Evolutionary conservation across 2,888 invertebrate species (phyloP).

Genomic region (Entomobrya multifasciata): DNA sequence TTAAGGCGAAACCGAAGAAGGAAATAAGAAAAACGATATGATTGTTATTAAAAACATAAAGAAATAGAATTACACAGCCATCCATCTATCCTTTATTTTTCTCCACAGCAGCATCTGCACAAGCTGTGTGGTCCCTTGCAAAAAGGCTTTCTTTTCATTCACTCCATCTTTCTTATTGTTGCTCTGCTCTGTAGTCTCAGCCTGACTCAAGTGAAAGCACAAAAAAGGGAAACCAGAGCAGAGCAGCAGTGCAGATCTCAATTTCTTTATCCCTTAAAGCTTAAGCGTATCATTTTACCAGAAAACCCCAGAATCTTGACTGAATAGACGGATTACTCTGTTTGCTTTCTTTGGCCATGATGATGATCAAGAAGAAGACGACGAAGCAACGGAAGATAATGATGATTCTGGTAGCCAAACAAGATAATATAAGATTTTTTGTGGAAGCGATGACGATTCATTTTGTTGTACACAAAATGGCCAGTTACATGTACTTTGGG

Average conservation of each 20-base stretch:
- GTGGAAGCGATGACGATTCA: conserved; percentile 22
- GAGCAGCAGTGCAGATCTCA: conserved; percentile 33
- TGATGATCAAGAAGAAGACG: conserved; percentile 23
- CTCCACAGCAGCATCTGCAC: conserved; percentile 7
- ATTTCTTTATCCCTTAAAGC: conserved; percentile 60
- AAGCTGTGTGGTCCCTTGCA: no score
- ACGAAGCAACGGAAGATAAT: no score
- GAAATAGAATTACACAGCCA: background rate
- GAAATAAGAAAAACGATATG: background rate
- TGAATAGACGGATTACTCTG: conserved; percentile 67
- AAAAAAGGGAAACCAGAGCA: background rate
- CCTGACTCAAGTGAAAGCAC: background rate
- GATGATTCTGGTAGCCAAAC: no score
- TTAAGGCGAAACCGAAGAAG: conserved; percentile 6
- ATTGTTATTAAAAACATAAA: background rate
- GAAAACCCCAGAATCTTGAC: conserved; percentile 31
- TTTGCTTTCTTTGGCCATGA: conserved; percentile 30
- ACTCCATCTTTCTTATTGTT: no score
- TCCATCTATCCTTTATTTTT: conserved; percentile 10
- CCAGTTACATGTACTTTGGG: no score
- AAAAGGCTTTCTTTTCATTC: no score
- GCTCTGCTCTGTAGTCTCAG: background rate
- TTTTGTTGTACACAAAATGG: conserved; percentile 22
- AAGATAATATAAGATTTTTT: no score
- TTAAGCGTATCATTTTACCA: conserved; percentile 54